Evolutionary conservation across 1,140 invertebrate genomes (phyloP).

Genomic region (Phymastichus coffea): DNA sequence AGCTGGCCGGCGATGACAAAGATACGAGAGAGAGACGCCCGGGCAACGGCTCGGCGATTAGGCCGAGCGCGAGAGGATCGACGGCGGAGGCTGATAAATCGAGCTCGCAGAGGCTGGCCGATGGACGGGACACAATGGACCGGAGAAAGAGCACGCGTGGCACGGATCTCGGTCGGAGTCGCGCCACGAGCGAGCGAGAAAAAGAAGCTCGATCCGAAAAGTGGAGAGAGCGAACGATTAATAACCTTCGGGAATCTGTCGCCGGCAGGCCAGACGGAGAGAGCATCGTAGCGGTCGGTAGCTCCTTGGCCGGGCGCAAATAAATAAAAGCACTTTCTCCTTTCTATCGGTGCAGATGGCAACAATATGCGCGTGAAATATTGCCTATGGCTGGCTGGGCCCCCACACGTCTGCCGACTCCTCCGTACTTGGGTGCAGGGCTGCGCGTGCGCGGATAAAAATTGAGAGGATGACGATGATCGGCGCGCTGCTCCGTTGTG

Average conservation of each 20-base stretch:
- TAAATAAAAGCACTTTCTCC: no score
- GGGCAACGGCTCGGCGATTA: no score
- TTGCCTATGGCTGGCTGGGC: slow-evolving; percentile 42
- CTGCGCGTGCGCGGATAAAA: slow-evolving; percentile 4
- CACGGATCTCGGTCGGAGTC: neutral
- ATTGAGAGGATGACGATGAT: slow-evolving; percentile 1
- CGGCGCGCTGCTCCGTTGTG: no score
- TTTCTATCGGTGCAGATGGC: slow-evolving; percentile 53
- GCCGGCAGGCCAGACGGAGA: slow-evolving; percentile 42
- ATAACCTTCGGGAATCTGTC: slow-evolving; percentile 56
- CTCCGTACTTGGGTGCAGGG: slow-evolving; percentile 23
- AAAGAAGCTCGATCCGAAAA: neutral
- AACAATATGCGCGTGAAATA: slow-evolving; percentile 58
- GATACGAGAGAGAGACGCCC: no score
- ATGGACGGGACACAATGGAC: neutral
- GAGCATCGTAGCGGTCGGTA: slow-evolving; percentile 41
- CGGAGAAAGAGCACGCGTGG: neutral
- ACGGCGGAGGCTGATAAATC: slow-evolving; percentile 19
- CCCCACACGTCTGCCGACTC: slow-evolving; percentile 10
- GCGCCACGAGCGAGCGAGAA: neutral
- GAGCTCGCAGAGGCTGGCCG: slow-evolving; percentile 14
- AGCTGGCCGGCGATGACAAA: no score
- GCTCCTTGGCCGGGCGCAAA: slow-evolving; percentile 45
- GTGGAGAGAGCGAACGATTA: slow-evolving; percentile 53
- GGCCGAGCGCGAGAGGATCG: no score